These are phyloP conservation scores for Denticeps clupeoides DNA, from an alignment of 2,797 vertebrate genomes.

Conservation along the genomic window DNA sequence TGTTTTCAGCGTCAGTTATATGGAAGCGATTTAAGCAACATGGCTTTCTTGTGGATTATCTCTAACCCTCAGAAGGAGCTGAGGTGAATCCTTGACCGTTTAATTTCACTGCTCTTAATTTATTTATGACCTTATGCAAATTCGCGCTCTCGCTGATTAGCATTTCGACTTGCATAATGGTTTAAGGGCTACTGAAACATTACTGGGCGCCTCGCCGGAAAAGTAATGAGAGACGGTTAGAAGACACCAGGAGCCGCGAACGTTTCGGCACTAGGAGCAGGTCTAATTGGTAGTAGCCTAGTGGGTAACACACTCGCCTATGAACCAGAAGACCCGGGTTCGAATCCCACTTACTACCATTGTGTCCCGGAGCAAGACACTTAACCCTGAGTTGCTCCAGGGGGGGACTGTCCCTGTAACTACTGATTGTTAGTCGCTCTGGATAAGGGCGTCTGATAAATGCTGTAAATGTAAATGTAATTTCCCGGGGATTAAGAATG, in stretches of 20 bases:
- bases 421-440: too few relatives aligned
- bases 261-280: background rate
- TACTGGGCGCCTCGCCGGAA: slow-evolving; percentile 15
- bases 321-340: too few relatives aligned
- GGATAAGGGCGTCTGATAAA: too few relatives aligned
- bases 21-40: too few relatives aligned
- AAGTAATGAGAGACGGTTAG: slow-evolving; percentile 13
- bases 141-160: slow-evolving; percentile 16
- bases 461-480: too few relatives aligned
- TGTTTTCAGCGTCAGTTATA: too few relatives aligned
- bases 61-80: background rate
- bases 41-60: slow-evolving; percentile 3
- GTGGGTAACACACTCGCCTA: too few relatives aligned
- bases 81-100: slow-evolving; percentile 14
- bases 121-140: slow-evolving; percentile 33
- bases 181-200: slow-evolving; percentile 19
- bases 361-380: too few relatives aligned
- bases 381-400: too few relatives aligned
- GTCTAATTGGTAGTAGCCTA: too few relatives aligned
- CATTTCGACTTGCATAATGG: slow-evolving; percentile 16
- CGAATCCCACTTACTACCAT: too few relatives aligned
- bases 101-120: slow-evolving; percentile 23
- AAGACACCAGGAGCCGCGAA: slow-evolving; percentile 8
- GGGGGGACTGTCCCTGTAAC: too few relatives aligned
- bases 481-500: background rate